phyloP scores from a whole-genome alignment of 2,888 invertebrate species.

The Calameuta idolon region DNA sequence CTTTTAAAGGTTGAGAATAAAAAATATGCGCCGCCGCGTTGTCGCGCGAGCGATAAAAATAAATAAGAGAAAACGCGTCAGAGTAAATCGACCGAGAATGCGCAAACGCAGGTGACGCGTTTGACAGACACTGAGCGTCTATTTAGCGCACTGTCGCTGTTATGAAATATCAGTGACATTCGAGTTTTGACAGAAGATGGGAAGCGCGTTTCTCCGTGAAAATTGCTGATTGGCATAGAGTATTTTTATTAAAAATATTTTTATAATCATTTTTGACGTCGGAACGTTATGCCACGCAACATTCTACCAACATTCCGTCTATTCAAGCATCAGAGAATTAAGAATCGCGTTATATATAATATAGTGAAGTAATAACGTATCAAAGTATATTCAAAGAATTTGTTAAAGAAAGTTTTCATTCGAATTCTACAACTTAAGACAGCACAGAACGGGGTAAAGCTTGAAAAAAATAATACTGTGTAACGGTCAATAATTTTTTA shows the following conservation, averaged over 20 bases:
- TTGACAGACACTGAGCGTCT: slow-evolving; percentile 35
- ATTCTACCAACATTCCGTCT: slow-evolving; percentile 45
- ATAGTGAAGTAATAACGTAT: slow-evolving; percentile 6
- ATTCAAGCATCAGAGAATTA: slow-evolving; percentile 56
- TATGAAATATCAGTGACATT: slow-evolving; percentile 44
- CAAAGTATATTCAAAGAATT: not conserved
- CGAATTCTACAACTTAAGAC: not conserved
- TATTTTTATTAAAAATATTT: not conserved
- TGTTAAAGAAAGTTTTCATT: not conserved
- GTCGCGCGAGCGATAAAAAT: slow-evolving; percentile 1
- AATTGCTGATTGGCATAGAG: not conserved
- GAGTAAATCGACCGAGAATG: slow-evolving; percentile 14
- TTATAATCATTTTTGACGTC: not conserved
- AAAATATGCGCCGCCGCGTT: not conserved
- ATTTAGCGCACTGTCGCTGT: slow-evolving; percentile 41
- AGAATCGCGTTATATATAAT: slow-evolving; percentile 36
- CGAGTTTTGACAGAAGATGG: slow-evolving; percentile 43
- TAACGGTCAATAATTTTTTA: not conserved
- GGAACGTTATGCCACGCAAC: slow-evolving; percentile 51
- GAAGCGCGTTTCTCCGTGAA: slow-evolving; percentile 21
- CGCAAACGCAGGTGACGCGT: slow-evolving; percentile 40
- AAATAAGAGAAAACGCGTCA: slow-evolving; percentile 11
- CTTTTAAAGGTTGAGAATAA: not conserved
- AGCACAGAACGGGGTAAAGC: not conserved
- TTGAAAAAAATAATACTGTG: not conserved